These are phyloP conservation scores for chimpanzee (Pan troglodytes) DNA, from an alignment of 2,113 vertebrate species.

Conservation along the genomic window NHGRI_mPanTro3-v2.1_pri NC_072408.2:57077001-57077500, in stretches of 20 bases:
- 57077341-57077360: neutral
- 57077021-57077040: neutral
- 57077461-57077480: neutral
- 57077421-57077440: neutral
- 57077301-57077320: neutral
- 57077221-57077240: neutral
- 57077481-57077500: neutral
- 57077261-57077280: neutral
- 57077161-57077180: neutral
- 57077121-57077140: neutral
- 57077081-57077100: neutral
- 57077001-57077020: neutral
- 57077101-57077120: neutral
- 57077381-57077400: neutral
- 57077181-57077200: neutral
- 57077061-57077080: neutral
- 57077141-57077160: neutral
- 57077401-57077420: neutral
- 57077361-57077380: neutral
- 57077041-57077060: neutral
- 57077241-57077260: neutral
- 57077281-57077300: neutral
- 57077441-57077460: neutral
- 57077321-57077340: neutral
- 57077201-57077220: neutral